A percentile compares a stretch with the other conserved stretches of the same genome.
Evolutionary conservation across 1,140 invertebrate species (phyloP).

Genomic region (Diuraphis noxia): DNA sequence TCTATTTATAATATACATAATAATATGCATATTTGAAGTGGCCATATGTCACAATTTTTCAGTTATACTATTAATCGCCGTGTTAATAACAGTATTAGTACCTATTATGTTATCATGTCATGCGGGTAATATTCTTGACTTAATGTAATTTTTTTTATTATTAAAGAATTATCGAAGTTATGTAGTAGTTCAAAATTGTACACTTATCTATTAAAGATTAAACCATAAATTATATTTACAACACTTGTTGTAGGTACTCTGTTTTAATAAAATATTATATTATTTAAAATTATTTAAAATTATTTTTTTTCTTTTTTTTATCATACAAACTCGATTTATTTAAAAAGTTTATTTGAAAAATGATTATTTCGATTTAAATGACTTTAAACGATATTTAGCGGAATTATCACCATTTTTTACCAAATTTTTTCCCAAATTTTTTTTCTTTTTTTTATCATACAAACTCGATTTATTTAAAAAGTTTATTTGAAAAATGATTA

Average conservation of each 20-base stretch:
- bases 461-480: too few species aligned
- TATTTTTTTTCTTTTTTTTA: too few species aligned
- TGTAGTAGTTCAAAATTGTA: background rate
- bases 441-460: too few species aligned
- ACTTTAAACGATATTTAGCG: too few species aligned
- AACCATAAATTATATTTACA: background rate
- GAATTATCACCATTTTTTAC: too few species aligned
- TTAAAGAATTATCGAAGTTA: background rate
- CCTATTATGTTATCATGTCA: background rate
- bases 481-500: background rate
- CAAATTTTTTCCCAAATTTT: too few species aligned
- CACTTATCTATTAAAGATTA: background rate
- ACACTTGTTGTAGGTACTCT: background rate
- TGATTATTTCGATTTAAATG: background rate
- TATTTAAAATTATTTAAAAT: background rate
- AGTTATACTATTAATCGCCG: background rate
- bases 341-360: too few species aligned
- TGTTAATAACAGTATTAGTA: background rate
- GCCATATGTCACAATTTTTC: background rate
- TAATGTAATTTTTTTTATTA: background rate
- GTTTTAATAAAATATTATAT: background rate
- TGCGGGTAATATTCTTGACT: background rate
- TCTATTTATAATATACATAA: background rate
- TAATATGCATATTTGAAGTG: background rate
- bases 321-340: too few species aligned